phyloP scores from a whole-genome alignment of 2,113 vertebrate species.

The Gulo gulo region DNA sequence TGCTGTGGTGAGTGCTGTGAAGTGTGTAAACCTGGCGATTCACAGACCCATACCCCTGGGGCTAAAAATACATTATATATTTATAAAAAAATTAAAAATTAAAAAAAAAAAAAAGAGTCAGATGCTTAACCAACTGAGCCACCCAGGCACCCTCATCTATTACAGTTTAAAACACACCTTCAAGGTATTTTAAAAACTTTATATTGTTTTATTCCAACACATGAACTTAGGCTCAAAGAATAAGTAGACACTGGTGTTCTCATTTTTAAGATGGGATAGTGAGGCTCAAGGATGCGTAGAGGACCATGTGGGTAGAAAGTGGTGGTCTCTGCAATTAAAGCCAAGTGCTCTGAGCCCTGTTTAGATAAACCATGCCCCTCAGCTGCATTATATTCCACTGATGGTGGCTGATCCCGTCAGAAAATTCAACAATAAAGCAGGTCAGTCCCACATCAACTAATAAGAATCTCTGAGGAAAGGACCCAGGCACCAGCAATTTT shows the following conservation, averaged over 20 bases:
- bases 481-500: background rate
- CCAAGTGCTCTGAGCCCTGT: background rate
- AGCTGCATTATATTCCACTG: background rate
- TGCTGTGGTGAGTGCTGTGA: too few species aligned
- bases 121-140: too few species aligned
- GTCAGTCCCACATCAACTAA: background rate
- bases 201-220: background rate
- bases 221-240: background rate
- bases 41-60: too few species aligned
- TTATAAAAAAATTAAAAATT: too few species aligned
- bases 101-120: too few species aligned
- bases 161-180: background rate
- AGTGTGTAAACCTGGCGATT: too few species aligned
- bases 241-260: background rate
- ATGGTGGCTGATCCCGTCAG: background rate
- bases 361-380: rapidly evolving
- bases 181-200: background rate
- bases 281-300: background rate
- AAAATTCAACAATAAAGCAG: background rate
- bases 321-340: background rate
- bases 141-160: background rate
- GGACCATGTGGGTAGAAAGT: too few species aligned
- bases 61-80: too few species aligned
- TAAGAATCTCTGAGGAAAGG: background rate
- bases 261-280: background rate